Conservation (phyloP, 2,888 invertebrate species). For the Acronicta aceris region DNA sequence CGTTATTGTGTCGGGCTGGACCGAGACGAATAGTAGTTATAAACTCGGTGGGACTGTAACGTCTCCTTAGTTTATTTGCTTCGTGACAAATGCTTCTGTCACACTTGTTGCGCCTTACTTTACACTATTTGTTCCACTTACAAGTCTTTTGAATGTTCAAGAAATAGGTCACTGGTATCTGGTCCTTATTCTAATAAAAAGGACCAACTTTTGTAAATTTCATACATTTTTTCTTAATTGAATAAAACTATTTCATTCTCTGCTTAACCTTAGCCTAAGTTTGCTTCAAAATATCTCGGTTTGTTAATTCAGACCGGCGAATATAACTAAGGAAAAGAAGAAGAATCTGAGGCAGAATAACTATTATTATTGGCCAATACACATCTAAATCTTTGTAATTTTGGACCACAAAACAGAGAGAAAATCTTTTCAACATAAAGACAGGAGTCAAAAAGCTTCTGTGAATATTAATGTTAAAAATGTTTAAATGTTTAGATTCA, state of each 20-base stretch:
- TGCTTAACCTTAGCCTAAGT: not conserved
- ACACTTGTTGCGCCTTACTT: constrained; percentile 56
- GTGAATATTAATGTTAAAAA: too few species aligned
- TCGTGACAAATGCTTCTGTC: constrained; percentile 53
- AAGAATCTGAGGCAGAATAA: too few species aligned
- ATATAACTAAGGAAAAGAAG: too few species aligned
- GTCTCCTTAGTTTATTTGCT: constrained; percentile 55
- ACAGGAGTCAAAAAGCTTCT: constrained; percentile 17
- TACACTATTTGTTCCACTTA: constrained; percentile 33
- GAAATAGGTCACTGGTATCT: constrained; percentile 1
- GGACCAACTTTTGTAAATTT: not conserved
- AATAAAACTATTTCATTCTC: not conserved
- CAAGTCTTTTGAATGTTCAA: constrained; percentile 12
- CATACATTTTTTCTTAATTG: too few species aligned
- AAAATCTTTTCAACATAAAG: not conserved
- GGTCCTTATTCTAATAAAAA: not conserved
- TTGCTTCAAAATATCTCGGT: too few species aligned
- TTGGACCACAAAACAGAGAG: too few species aligned
- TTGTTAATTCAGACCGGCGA: too few species aligned
- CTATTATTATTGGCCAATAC: too few species aligned
- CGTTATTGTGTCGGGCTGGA: constrained; percentile 34
- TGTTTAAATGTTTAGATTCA: too few species aligned
- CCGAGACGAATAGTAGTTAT: constrained; percentile 61
- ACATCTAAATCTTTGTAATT: too few species aligned
- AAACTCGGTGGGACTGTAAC: constrained; percentile 52